These are phyloP conservation scores for Distichodus sexfasciatus DNA, from an alignment of 2,797 vertebrate species.

Conservation along the genomic window DNA sequence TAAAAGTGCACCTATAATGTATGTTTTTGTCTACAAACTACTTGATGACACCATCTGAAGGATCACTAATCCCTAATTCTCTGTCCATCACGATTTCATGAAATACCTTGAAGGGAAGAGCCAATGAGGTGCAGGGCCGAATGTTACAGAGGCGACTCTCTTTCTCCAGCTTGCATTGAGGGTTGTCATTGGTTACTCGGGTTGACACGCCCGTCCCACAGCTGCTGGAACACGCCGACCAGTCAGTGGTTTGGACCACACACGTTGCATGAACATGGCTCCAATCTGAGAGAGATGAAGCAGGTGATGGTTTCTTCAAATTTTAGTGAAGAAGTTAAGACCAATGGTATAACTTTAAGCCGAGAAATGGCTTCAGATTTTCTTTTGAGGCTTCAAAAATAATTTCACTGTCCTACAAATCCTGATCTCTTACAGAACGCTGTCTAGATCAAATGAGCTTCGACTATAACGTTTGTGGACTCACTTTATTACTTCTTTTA, in stretches of 20 bases:
- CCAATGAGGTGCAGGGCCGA: constrained; percentile 74
- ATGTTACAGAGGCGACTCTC: constrained; percentile 80
- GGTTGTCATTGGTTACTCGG: constrained; percentile 79
- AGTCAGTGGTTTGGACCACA: constrained; percentile 76
- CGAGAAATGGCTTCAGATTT: no score
- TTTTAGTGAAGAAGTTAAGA: not conserved
- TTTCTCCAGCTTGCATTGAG: constrained; percentile 77
- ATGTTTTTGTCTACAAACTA: no score
- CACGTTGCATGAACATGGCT: constrained; percentile 65
- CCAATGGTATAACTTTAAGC: not conserved
- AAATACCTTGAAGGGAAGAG: constrained; percentile 53
- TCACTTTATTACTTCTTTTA: constrained; percentile 53
- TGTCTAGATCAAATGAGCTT: no score
- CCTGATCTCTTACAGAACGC: no score
- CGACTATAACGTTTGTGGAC: no score
- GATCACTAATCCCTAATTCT: no score
- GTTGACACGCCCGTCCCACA: constrained; percentile 82
- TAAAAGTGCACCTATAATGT: no score
- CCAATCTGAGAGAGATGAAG: constrained; percentile 60
- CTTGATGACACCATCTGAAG: no score
- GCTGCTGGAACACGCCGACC: constrained; percentile 81
- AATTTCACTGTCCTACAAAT: no score
- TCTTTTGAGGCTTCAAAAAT: no score
- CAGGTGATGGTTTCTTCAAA: not conserved
- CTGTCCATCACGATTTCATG: not conserved